These are phyloP conservation scores for Nyctibius grandis DNA, from an alignment of 2,797 vertebrate genomes.

Conservation along the genomic window DNA sequence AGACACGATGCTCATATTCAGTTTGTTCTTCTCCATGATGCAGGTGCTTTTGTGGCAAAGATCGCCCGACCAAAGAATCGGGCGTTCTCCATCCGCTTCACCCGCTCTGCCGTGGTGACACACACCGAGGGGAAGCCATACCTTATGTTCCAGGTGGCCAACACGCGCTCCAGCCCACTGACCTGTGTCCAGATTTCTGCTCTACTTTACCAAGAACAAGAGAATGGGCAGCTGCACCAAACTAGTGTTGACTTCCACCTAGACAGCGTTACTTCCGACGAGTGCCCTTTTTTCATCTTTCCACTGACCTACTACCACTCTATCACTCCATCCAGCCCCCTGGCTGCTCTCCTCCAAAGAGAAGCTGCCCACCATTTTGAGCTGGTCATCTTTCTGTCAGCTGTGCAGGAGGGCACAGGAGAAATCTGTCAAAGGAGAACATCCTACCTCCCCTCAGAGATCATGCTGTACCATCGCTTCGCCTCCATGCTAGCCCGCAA, in stretches of 20 bases:
- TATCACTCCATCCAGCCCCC: constrained; percentile 84
- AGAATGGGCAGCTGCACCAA: constrained; percentile 87
- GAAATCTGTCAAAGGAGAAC: constrained; percentile 93
- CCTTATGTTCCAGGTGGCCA: constrained; percentile 90
- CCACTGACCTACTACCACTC: constrained; percentile 91
- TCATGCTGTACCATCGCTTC: constrained; percentile 86
- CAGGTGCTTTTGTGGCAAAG: constrained; percentile 98
- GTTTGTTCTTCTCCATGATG: background rate
- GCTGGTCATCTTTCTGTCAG: constrained; percentile 91
- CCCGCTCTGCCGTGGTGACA: constrained; percentile 85
- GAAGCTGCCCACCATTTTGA: constrained; percentile 84
- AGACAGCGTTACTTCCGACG: constrained; percentile 78
- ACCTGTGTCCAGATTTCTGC: constrained; percentile 87
- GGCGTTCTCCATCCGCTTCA: constrained; percentile 90
- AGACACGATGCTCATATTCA: background rate
- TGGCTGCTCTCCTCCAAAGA: constrained; percentile 81
- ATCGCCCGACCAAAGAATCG: constrained; percentile 94
- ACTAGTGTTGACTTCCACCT: constrained; percentile 89
- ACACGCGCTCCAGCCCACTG: constrained; percentile 86
- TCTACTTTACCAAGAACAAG: constrained; percentile 89
- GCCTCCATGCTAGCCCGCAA: constrained; percentile 78
- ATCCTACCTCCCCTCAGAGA: constrained; percentile 92
- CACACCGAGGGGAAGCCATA: constrained; percentile 83
- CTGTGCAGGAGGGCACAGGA: constrained; percentile 91
- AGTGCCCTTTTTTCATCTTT: constrained; percentile 92